phyloP scores from a whole-genome alignment of 2,113 vertebrate species.

The Cervus canadensis region DNA sequence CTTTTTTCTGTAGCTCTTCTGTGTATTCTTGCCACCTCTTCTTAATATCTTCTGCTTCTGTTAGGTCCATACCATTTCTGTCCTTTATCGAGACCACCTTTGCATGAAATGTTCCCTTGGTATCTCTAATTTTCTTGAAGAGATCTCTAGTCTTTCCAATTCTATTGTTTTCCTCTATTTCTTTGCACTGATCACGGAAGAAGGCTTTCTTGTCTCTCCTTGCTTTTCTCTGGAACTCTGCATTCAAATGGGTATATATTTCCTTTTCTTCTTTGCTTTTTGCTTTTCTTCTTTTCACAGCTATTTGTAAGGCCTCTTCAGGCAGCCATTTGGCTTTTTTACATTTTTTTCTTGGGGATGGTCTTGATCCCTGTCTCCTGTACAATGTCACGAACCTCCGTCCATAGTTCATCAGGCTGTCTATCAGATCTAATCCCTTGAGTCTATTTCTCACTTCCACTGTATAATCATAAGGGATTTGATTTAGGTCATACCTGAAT shows the following conservation, averaged over 20 bases:
- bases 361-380: not conserved
- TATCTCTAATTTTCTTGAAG: not conserved
- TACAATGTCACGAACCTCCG: not conserved
- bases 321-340: not conserved
- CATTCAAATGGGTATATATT: not conserved
- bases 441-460: not conserved
- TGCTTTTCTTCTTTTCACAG: not conserved
- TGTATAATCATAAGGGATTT: not conserved
- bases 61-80: not conserved
- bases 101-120: not conserved
- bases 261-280: not conserved
- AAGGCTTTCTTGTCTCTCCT: not conserved
- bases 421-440: not conserved
- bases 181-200: not conserved
- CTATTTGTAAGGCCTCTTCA: not conserved
- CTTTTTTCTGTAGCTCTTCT: not conserved
- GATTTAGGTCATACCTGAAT: not conserved
- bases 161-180: not conserved
- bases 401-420: not conserved
- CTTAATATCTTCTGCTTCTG: not conserved
- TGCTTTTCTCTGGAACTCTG: not conserved
- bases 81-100: not conserved
- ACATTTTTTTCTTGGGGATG: not conserved
- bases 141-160: not conserved
- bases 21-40: not conserved